phyloP scores from a whole-genome alignment of 2,888 invertebrate genomes.

The Drosophila heteroneura region DNA sequence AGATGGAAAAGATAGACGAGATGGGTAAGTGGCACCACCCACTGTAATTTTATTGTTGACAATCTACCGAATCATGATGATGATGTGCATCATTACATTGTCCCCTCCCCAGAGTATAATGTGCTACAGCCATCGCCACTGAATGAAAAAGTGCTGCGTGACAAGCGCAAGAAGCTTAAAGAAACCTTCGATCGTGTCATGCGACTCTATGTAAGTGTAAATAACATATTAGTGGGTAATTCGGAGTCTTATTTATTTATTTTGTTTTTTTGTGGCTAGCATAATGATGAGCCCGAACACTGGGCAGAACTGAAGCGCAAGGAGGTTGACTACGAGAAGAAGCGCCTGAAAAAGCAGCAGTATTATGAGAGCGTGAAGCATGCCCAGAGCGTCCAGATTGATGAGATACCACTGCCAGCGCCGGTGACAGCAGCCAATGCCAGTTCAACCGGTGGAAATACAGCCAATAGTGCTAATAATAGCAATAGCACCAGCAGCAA shows the following conservation, averaged over 20 bases:
- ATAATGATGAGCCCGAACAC: constrained; percentile 98
- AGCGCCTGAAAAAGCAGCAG: constrained; percentile 93
- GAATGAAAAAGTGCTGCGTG: constrained; percentile 98
- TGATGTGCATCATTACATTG: not conserved
- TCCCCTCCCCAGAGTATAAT: constrained; percentile 91
- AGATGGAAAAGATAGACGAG: constrained; percentile 98
- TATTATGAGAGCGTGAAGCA: constrained; percentile 98
- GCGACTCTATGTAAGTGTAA: constrained; percentile 95
- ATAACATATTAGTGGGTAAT: not conserved
- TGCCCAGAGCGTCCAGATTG: constrained; percentile 97
- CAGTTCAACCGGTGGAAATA: constrained; percentile 75
- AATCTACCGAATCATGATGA: not conserved
- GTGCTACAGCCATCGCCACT: constrained; percentile 97
- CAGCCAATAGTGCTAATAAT: constrained; percentile 34
- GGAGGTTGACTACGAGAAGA: constrained; percentile 96
- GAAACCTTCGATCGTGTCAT: constrained; percentile 98
- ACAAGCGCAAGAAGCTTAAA: constrained; percentile 97
- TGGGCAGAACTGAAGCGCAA: constrained; percentile 96
- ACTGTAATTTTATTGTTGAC: not conserved
- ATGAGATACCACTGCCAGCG: constrained; percentile 97
- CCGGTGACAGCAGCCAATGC: constrained; percentile 86
- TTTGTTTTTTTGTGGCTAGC: constrained; percentile 86
- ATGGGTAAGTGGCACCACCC: constrained; percentile 91
- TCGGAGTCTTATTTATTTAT: not conserved
- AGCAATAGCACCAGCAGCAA: constrained; percentile 8